A percentile compares a stretch with the other conserved stretches of the same genome.
These are phyloP conservation scores for Diadumene lineata DNA, from an alignment of 92 coral and sea anemone species.

Conservation along the genomic window DNA sequence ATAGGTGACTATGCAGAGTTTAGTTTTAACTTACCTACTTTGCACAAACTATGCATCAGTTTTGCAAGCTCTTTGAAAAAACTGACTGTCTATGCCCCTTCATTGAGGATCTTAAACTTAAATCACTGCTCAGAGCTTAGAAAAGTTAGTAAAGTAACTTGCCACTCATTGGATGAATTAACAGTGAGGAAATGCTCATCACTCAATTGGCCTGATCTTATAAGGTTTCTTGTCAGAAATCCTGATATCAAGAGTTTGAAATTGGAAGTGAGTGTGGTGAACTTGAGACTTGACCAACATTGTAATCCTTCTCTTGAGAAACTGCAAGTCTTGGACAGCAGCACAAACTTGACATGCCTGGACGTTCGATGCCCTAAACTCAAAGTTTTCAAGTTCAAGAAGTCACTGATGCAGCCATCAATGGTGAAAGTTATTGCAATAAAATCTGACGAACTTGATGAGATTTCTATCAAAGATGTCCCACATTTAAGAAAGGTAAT, in stretches of 20 bases:
- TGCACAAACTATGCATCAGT: slow-evolving; percentile 51
- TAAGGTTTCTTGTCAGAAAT: slow-evolving; percentile 68
- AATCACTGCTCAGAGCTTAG: slow-evolving; percentile 69
- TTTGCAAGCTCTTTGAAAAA: slow-evolving; percentile 58
- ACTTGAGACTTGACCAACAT: slow-evolving; percentile 72
- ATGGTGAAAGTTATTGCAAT: slow-evolving; percentile 57
- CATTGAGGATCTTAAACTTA: slow-evolving; percentile 57
- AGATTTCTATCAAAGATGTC: slow-evolving; percentile 51
- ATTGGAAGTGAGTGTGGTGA: slow-evolving; percentile 56
- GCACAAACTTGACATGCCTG: slow-evolving; percentile 52
- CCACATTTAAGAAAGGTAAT: slow-evolving; percentile 61
- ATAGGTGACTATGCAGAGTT: slow-evolving; percentile 80
- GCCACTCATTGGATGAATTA: slow-evolving; percentile 60
- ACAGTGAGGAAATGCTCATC: slow-evolving; percentile 63
- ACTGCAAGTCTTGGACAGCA: slow-evolving; percentile 63
- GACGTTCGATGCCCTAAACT: slow-evolving; percentile 81
- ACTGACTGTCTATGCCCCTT: slow-evolving; percentile 58
- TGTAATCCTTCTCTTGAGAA: slow-evolving; percentile 70
- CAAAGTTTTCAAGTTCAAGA: slow-evolving; percentile 48
- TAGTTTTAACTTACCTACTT: slow-evolving; percentile 41
- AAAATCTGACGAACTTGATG: slow-evolving; percentile 28
- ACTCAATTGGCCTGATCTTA: slow-evolving; percentile 57
- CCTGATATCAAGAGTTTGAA: slow-evolving; percentile 70
- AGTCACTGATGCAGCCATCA: slow-evolving; percentile 58
- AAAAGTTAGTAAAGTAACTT: slow-evolving; percentile 52